Percentiles rank a stretch among this genome's conserved stretches.
Evolutionary conservation across 2,888 invertebrate species (phyloP).

Genomic region (Erebia epiphron): DNA sequence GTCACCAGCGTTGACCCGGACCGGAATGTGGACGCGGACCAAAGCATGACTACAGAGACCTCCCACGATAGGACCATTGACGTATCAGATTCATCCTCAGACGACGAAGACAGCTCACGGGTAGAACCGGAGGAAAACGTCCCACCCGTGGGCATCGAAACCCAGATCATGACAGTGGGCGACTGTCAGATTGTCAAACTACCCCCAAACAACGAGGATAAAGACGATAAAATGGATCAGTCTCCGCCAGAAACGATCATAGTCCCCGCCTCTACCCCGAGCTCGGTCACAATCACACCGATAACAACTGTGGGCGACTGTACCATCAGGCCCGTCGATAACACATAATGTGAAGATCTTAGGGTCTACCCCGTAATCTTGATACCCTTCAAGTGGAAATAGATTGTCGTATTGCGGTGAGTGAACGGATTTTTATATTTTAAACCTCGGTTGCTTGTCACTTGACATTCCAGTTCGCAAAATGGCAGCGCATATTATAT

Average conservation of each 20-base stretch:
- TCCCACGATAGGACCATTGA: slow-evolving; percentile 72
- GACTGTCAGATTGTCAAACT: slow-evolving; percentile 80
- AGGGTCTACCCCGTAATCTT: slow-evolving; percentile 57
- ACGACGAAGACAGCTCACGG: slow-evolving; percentile 65
- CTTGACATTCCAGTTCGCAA: not conserved
- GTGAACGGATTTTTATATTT: slow-evolving; percentile 29
- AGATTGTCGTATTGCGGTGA: slow-evolving; percentile 32
- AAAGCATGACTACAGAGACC: slow-evolving; percentile 50
- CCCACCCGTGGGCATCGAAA: slow-evolving; percentile 64
- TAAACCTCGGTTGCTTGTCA: not conserved
- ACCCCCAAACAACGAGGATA: slow-evolving; percentile 61
- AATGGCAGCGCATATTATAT: not conserved
- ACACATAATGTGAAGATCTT: slow-evolving; percentile 59
- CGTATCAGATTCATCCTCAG: slow-evolving; percentile 70
- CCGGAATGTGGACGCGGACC: slow-evolving; percentile 62
- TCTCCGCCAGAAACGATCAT: slow-evolving; percentile 49
- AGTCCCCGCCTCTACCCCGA: slow-evolving; percentile 58
- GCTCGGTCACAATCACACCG: slow-evolving; percentile 74
- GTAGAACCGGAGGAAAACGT: slow-evolving; percentile 66
- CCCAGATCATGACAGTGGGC: slow-evolving; percentile 78
- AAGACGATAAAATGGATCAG: slow-evolving; percentile 57
- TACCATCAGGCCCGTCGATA: slow-evolving; percentile 75
- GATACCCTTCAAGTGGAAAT: slow-evolving; percentile 37
- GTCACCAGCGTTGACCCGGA: slow-evolving; percentile 66
- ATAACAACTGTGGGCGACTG: slow-evolving; percentile 78